A percentile compares a stretch with the other conserved stretches of the same genome.
These are phyloP conservation scores for Sebastes hubbsi DNA, from an alignment of 2,797 vertebrate species.

Conservation along the genomic window DNA sequence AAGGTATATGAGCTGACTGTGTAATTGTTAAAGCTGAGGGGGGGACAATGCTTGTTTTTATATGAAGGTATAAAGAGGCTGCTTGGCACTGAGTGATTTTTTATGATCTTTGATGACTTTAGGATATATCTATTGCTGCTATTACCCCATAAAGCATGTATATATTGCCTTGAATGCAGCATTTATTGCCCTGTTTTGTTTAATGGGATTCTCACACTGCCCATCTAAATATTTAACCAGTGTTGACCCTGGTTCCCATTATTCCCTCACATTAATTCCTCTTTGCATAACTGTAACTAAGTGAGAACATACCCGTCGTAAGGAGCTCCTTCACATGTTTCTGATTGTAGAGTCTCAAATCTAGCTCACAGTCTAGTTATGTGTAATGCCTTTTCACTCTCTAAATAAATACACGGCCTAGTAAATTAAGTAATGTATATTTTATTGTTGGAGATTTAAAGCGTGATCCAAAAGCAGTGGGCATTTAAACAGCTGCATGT, in stretches of 20 bases:
- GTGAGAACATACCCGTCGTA: neutral
- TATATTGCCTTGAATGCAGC: conserved; percentile 12
- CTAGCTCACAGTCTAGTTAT: neutral
- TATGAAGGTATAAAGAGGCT: conserved; percentile 18
- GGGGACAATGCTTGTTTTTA: neutral
- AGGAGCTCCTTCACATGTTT: neutral
- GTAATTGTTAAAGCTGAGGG: neutral
- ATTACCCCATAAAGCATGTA: conserved; percentile 17
- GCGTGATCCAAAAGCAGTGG: neutral
- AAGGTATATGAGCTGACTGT: conserved; percentile 1
- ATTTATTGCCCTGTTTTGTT: conserved; percentile 23
- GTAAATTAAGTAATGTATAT: neutral
- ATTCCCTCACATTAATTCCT: neutral
- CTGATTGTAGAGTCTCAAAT: neutral
- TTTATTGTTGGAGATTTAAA: neutral
- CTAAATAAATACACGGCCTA: neutral
- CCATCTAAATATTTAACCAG: conserved; percentile 39
- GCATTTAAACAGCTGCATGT: neutral
- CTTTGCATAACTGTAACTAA: conserved; percentile 21
- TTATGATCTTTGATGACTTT: conserved; percentile 30
- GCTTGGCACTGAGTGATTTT: conserved; percentile 17
- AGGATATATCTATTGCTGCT: conserved; percentile 1
- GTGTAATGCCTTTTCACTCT: neutral
- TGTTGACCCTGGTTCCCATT: neutral
- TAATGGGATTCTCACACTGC: conserved; percentile 3